Percentiles rank a stretch among this genome's conserved stretches.
Evolutionary conservation across 2,797 vertebrate genomes (phyloP).

Genomic region (Sebastes elongatus): DNA sequence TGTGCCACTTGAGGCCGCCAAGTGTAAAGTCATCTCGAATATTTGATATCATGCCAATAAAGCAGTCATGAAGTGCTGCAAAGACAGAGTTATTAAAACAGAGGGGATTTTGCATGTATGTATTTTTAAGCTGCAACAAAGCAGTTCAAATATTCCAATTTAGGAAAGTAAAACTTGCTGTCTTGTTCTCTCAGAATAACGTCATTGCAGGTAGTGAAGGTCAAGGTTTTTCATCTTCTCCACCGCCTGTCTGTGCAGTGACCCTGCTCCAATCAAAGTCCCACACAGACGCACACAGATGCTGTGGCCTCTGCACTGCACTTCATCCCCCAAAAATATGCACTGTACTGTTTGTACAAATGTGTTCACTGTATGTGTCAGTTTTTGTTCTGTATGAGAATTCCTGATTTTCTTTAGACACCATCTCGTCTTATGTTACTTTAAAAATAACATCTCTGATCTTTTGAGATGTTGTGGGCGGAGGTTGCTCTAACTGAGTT

Average conservation of each 20-base stretch:
- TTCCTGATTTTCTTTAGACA: background rate
- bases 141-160: background rate
- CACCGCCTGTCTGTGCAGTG: background rate
- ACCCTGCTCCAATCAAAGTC: background rate
- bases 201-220: background rate
- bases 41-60: background rate
- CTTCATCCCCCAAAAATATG: background rate
- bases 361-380: background rate
- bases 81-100: background rate
- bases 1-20: constrained; percentile 24
- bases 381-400: background rate
- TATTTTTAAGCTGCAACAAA: background rate
- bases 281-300: background rate
- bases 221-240: background rate
- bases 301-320: background rate
- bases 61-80: background rate
- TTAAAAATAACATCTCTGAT: constrained; percentile 69
- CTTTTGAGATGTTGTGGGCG: constrained; percentile 75
- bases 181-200: background rate
- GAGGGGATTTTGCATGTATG: background rate
- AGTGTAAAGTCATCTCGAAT: background rate
- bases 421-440: constrained; percentile 46
- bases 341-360: background rate
- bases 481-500: constrained; percentile 74
- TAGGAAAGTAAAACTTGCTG: background rate